phyloP scores from a whole-genome alignment of 2,113 vertebrate genomes.

The Lynx canadensis region DNA sequence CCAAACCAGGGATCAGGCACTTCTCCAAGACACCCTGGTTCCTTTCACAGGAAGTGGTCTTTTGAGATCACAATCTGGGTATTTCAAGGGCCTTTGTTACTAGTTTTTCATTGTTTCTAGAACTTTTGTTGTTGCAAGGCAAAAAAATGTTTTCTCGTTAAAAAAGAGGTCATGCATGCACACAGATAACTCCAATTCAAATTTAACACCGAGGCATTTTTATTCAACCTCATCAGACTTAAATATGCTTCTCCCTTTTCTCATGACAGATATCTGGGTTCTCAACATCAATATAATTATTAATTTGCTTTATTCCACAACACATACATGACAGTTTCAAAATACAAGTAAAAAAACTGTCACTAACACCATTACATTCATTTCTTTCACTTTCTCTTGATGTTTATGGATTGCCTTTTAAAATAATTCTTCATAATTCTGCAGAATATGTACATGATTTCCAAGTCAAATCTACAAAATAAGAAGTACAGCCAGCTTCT shows the following conservation, averaged over 20 bases:
- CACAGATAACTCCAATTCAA: background rate
- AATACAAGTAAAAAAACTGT: background rate
- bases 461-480: background rate
- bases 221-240: background rate
- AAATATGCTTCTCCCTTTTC: background rate
- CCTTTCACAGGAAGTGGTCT: background rate
- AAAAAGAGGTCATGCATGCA: background rate
- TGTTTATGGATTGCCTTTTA: background rate
- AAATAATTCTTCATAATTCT: background rate
- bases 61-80: background rate
- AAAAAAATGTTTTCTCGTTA: background rate
- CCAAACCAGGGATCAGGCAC: background rate
- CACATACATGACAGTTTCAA: background rate
- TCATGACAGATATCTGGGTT: background rate
- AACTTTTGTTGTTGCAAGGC: background rate
- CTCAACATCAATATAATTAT: background rate
- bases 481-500: background rate
- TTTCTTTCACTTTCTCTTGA: constrained; percentile 18
- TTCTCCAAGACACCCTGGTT: background rate
- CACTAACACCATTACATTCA: background rate
- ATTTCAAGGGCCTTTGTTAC: background rate
- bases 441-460: background rate
- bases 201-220: background rate
- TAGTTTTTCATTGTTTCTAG: background rate
- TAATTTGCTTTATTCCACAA: background rate